A percentile compares a stretch with the other conserved stretches of the same genome.
These are phyloP conservation scores for Pemphigus obesinymphae DNA, from an alignment of 1,140 invertebrate species.

Conservation along the genomic window DNA sequence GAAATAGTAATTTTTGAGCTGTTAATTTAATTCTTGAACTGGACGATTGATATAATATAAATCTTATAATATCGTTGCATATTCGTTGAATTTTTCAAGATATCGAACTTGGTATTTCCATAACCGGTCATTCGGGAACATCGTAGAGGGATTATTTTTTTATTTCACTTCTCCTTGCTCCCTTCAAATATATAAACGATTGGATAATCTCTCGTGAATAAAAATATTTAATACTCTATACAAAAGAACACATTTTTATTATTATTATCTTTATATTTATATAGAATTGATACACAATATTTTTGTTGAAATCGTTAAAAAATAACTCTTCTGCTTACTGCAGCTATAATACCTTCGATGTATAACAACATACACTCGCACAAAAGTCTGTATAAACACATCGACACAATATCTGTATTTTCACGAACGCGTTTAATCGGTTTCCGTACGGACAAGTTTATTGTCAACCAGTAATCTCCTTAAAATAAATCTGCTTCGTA, in stretches of 20 bases:
- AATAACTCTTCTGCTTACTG: background rate
- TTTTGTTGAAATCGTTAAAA: background rate
- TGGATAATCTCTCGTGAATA: background rate
- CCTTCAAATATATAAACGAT: background rate
- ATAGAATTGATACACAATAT: background rate
- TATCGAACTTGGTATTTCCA: background rate
- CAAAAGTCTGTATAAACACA: background rate
- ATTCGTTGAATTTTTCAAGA: background rate
- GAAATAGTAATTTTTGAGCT: no score
- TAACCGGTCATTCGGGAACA: background rate
- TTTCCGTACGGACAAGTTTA: slow-evolving; percentile 4
- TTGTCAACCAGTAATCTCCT: slow-evolving; percentile 24
- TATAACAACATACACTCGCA: background rate
- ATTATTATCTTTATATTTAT: background rate
- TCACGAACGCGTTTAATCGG: background rate
- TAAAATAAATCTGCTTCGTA: background rate
- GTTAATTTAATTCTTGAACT: no score
- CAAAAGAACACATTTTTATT: background rate
- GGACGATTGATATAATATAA: no score
- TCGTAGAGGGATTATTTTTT: no score
- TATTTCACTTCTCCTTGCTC: background rate
- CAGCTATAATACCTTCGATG: slow-evolving; percentile 5
- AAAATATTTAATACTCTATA: background rate
- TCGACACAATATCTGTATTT: background rate
- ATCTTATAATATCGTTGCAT: background rate